A percentile compares a stretch with the other conserved stretches of the same genome.
These are phyloP conservation scores for Adela reaumurella DNA, from an alignment of 2,888 invertebrate genomes.

Conservation along the genomic window DNA sequence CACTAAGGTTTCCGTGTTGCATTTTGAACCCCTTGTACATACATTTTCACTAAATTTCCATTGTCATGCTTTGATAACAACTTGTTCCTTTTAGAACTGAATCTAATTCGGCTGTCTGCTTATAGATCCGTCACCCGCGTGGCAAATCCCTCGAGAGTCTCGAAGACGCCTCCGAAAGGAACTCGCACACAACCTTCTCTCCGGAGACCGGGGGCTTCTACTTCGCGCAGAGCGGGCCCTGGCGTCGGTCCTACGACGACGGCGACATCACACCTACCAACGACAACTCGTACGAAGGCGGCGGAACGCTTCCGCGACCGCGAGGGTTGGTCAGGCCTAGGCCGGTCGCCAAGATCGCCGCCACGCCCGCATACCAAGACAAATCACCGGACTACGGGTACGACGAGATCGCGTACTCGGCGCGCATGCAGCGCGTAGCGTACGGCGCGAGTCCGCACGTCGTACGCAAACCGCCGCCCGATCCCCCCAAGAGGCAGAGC, in stretches of 20 bases:
- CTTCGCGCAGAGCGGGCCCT: slow-evolving; percentile 54
- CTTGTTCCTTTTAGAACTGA: too few species aligned
- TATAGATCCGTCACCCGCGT: slow-evolving; percentile 75
- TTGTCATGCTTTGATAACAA: too few species aligned
- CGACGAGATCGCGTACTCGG: slow-evolving; percentile 47
- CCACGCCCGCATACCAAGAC: slow-evolving; percentile 48
- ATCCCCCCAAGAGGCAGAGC: slow-evolving; percentile 74
- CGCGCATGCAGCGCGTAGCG: slow-evolving; percentile 48
- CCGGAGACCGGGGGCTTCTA: slow-evolving; percentile 58
- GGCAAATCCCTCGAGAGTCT: slow-evolving; percentile 84
- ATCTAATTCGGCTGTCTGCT: slow-evolving; percentile 11
- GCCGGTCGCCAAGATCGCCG: slow-evolving; percentile 73
- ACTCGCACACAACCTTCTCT: slow-evolving; percentile 58
- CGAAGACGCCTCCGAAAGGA: slow-evolving; percentile 71
- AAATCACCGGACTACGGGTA: slow-evolving; percentile 46
- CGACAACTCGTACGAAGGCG: slow-evolving; percentile 66
- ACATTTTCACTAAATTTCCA: too few species aligned
- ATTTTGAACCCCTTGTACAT: too few species aligned
- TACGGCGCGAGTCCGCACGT: slow-evolving; percentile 69
- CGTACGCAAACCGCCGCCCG: slow-evolving; percentile 75
- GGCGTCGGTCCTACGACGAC: slow-evolving; percentile 81
- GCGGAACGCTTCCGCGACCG: slow-evolving; percentile 84
- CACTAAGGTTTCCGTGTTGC: too few species aligned
- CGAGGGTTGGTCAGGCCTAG: slow-evolving; percentile 76
- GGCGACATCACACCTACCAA: slow-evolving; percentile 89